Evolutionary conservation across 2,113 vertebrate species (phyloP).

Genomic region (Phocoena phocoena): DNA sequence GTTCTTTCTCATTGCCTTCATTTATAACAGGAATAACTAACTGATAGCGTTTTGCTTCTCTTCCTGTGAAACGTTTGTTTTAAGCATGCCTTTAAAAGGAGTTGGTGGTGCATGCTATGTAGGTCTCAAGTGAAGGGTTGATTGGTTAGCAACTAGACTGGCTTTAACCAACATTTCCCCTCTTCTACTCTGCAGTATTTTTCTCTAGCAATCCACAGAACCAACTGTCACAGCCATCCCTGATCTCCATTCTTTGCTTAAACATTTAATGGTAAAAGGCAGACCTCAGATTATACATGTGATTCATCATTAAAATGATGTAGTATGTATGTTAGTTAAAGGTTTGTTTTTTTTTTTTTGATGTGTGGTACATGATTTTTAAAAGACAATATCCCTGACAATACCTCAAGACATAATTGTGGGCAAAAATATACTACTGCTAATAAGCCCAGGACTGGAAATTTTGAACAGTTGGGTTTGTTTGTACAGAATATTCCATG

Average conservation of each 20-base stretch:
- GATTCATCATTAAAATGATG: constrained; percentile 65
- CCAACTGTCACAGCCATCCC: not conserved
- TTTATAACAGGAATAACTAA: not conserved
- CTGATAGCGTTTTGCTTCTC: not conserved
- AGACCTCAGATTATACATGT: constrained; percentile 8
- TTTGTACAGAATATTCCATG: constrained; percentile 38
- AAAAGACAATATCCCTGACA: constrained; percentile 17
- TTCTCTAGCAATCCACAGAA: not conserved
- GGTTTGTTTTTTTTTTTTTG: constrained; percentile 58
- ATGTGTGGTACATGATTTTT: constrained; percentile 40
- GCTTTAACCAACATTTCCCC: not conserved
- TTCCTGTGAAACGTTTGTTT: constrained; percentile 1
- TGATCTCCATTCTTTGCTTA: not conserved
- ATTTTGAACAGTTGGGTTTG: constrained; percentile 72
- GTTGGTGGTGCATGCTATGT: not conserved
- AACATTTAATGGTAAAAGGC: not conserved
- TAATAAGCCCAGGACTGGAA: constrained; percentile 41
- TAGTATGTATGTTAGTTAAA: constrained; percentile 45
- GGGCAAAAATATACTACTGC: not conserved
- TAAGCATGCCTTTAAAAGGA: not conserved
- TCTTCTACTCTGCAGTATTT: not conserved
- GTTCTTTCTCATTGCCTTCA: not conserved
- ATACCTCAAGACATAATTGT: constrained; percentile 26
- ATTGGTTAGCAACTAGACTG: not conserved
- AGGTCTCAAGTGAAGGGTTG: not conserved